These are phyloP conservation scores for Cromileptes altivelis DNA, from an alignment of 2,113 vertebrate genomes.

Conservation along the genomic window DNA sequence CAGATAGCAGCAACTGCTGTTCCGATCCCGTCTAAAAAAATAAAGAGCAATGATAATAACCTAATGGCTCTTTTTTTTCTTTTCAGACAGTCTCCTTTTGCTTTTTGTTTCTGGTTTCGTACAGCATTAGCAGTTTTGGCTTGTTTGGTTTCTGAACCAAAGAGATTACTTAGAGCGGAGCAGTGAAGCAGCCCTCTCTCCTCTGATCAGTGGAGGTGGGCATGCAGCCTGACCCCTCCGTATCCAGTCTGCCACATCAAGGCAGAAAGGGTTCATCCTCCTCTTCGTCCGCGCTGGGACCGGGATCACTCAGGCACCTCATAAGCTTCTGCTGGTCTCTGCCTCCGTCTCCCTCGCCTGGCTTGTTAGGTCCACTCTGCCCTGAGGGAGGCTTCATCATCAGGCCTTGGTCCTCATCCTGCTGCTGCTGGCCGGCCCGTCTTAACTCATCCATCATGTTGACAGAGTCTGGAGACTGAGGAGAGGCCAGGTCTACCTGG, in stretches of 20 bases:
- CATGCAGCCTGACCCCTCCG: slow-evolving; percentile 16
- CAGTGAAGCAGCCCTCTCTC: slow-evolving; percentile 18
- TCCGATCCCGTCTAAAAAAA: slow-evolving; percentile 41
- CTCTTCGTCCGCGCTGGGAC: slow-evolving; percentile 89
- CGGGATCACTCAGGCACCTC: slow-evolving; percentile 96
- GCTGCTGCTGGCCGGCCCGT: slow-evolving; percentile 50
- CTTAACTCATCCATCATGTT: slow-evolving; percentile 88
- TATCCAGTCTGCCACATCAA: slow-evolving; percentile 37
- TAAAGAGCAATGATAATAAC: slow-evolving; percentile 64
- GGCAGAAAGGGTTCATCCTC: slow-evolving; percentile 94
- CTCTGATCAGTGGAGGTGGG: slow-evolving; percentile 5
- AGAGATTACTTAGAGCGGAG: slow-evolving; percentile 42
- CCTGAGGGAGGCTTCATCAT: slow-evolving; percentile 85
- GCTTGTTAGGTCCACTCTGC: slow-evolving; percentile 62
- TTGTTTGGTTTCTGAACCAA: slow-evolving; percentile 65
- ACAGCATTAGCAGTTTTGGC: slow-evolving; percentile 69
- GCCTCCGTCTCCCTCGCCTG: slow-evolving; percentile 78
- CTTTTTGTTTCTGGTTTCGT: slow-evolving; percentile 58
- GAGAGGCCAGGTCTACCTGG: slow-evolving; percentile 94
- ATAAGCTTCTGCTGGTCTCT: slow-evolving; percentile 90
- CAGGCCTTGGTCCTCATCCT: slow-evolving; percentile 86
- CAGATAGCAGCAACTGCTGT: slow-evolving; percentile 10
- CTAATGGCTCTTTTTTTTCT: slow-evolving; percentile 71
- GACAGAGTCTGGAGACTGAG: slow-evolving; percentile 91
- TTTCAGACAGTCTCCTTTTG: slow-evolving; percentile 14